Evolutionary conservation across 2,113 vertebrate species (phyloP), one percentile per base, ranked within the genome.

Genomic region (Colius striatus): DNA sequence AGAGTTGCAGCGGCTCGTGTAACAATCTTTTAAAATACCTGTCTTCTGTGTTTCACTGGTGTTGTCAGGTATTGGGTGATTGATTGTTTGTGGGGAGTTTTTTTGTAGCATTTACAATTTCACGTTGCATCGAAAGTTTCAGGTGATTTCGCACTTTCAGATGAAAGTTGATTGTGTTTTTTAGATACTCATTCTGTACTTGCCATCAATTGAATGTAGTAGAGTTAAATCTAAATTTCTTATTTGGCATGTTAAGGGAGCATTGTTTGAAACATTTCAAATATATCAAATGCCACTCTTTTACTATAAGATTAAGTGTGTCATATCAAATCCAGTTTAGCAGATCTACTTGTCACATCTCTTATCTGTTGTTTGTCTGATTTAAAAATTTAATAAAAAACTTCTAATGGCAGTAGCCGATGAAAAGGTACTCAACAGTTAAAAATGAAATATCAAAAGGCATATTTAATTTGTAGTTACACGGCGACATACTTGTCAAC

Each of bases 361-460:
- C 89, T 87, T 90, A 88, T 70, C 82, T 86, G 47, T 85, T 92
- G 65, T 82, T 95, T 94, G 75, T 96, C 83, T 94, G 74, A 88
- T 88, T 83, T 88, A 54, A 76, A 95, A 91, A 84, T 75, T 62
- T 68, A 61, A 72, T 92, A 76, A 87, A 92, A 94, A 95, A 47
- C 25, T 82, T 72, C 13, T 89, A 87, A 68, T 87, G 84, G 87
- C 86, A 78, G 20, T 91, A 95, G 62, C 71, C 94, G 67, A 95
- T 96, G 89, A 92, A 91, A 95, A 95, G 89, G 77, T 89, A 95
- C 80, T 94, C 91, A 91, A 7, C 66, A 95, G 89, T 89, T 95
- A 91, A 91, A 95, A 95, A 86, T 67, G 88, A 92, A 91, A 80
- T 95, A 92, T 96, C 87, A 96, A 96, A 96, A 96, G 84, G 84